Percentiles rank a stretch among this genome's conserved stretches.
These are phyloP conservation scores for Poicephalus gulielmi DNA, from an alignment of 2,113 vertebrate species.

Conservation along the genomic window DNA sequence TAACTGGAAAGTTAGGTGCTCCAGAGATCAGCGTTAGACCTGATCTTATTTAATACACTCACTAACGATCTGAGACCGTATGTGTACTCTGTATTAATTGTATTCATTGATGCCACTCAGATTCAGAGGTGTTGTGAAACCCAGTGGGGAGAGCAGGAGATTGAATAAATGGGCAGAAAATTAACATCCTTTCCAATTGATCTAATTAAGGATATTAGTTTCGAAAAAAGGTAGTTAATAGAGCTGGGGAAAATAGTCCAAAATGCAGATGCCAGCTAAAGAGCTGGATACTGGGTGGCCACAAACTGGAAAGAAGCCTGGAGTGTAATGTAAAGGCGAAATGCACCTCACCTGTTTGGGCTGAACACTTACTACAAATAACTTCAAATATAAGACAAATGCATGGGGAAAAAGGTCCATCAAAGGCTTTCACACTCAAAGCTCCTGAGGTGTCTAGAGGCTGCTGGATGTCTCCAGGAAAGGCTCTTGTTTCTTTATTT, in stretches of 20 bases:
- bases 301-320: background rate
- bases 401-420: background rate
- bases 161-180: conserved; percentile 43
- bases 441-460: background rate
- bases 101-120: conserved; percentile 5
- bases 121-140: conserved; percentile 35
- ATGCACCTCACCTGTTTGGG: background rate
- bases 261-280: background rate
- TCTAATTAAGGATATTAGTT: conserved; percentile 30
- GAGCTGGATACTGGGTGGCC: background rate
- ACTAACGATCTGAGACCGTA: conserved; percentile 7
- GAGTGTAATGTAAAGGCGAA: background rate
- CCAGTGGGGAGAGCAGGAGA: background rate
- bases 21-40: conserved; percentile 34
- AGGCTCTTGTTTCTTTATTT: background rate
- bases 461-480: background rate
- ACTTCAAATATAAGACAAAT: background rate
- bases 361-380: background rate
- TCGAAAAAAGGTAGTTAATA: background rate
- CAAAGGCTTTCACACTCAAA: background rate
- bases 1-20: conserved; percentile 30
- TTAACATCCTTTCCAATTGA: conserved; percentile 31
- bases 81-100: conserved; percentile 3
- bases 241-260: background rate
- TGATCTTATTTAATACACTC: conserved; percentile 33